Evolutionary conservation across 2,113 vertebrate species (phyloP).

Genomic region (Entelurus aequoreus): DNA sequence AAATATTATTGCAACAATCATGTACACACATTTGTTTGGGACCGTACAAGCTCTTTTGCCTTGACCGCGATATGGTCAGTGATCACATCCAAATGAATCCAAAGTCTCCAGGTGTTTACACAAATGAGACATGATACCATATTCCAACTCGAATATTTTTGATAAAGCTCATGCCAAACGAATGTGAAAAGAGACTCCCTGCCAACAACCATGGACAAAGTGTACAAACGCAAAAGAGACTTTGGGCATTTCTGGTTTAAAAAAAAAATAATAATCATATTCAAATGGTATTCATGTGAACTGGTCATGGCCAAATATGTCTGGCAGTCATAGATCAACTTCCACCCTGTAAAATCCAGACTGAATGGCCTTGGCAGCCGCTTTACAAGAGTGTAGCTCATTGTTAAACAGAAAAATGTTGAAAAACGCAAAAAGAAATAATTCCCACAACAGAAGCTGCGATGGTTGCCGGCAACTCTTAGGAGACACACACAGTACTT

Average conservation of each 20-base stretch:
- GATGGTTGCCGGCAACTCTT: too few relatives aligned
- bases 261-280: too few relatives aligned
- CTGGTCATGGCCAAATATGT: slow-evolving; percentile 24
- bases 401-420: slow-evolving; percentile 6
- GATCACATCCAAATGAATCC: too few relatives aligned
- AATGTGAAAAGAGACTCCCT: background rate
- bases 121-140: too few relatives aligned
- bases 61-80: too few relatives aligned
- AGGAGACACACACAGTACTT: too few relatives aligned
- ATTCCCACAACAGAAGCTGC: slow-evolving; percentile 4
- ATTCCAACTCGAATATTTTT: too few relatives aligned
- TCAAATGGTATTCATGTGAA: slow-evolving; percentile 18
- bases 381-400: slow-evolving; percentile 12
- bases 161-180: background rate
- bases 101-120: too few relatives aligned
- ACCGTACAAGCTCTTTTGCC: too few relatives aligned
- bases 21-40: too few relatives aligned
- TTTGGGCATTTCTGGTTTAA: background rate
- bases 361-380: too few relatives aligned
- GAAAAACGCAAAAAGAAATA: slow-evolving; percentile 17
- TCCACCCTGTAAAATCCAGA: slow-evolving; percentile 15
- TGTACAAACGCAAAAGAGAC: slow-evolving; percentile 1
- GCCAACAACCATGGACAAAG: slow-evolving; percentile 9
- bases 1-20: too few relatives aligned
- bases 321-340: slow-evolving; percentile 26